A percentile compares a stretch with the other conserved stretches of the same genome.
phyloP scores from a whole-genome alignment of 1,140 invertebrate genomes.

The Theocolax elegans region DNA sequence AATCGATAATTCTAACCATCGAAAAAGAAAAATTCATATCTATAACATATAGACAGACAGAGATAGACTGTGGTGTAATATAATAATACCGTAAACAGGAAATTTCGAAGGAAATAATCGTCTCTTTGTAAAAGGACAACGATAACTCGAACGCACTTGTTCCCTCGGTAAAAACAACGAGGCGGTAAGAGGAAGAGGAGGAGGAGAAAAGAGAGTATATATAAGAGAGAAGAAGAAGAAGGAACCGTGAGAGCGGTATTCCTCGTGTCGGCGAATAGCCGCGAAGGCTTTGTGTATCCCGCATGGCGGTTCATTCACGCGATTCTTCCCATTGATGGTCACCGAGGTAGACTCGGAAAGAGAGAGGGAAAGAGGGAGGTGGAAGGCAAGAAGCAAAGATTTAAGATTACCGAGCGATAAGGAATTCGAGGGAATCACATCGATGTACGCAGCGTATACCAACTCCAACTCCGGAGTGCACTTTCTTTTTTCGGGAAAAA shows the following conservation, averaged over 20 bases:
- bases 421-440: constrained; percentile 14
- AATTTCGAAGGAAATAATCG: constrained; percentile 48
- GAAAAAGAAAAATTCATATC: too few relatives aligned
- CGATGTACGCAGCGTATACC: too few relatives aligned
- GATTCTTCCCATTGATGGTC: constrained; percentile 63
- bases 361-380: background rate
- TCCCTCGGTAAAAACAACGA: background rate
- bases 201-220: background rate
- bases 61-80: too few relatives aligned
- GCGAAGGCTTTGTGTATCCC: constrained; percentile 50
- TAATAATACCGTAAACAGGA: too few relatives aligned
- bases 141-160: constrained; percentile 44
- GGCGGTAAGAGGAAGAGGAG: too few relatives aligned
- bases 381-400: constrained; percentile 16
- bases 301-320: constrained; percentile 61
- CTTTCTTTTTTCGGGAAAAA: too few relatives aligned
- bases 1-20: too few relatives aligned
- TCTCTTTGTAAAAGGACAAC: constrained; percentile 50
- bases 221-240: constrained; percentile 29
- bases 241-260: constrained; percentile 64
- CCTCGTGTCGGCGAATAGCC: constrained; percentile 40
- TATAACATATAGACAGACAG: too few relatives aligned
- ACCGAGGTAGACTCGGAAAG: constrained; percentile 32
- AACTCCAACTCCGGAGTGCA: too few relatives aligned
- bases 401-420: constrained; percentile 38